phyloP scores from a whole-genome alignment of 2,113 vertebrate species.

The Callorhinus ursinus region DNA sequence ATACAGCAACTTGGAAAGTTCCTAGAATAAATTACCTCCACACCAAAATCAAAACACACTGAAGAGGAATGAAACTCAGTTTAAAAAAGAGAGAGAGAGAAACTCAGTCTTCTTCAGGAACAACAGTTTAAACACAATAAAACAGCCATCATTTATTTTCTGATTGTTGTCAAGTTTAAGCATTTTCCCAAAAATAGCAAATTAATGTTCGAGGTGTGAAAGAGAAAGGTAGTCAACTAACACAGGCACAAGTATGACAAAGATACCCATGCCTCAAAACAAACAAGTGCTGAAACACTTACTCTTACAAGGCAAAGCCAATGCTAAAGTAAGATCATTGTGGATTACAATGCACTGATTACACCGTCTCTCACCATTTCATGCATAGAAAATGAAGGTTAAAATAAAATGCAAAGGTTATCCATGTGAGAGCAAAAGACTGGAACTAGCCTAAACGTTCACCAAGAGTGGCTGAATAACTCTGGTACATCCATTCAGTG shows the following conservation, averaged over 20 bases:
- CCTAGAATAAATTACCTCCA: not conserved
- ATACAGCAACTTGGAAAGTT: not conserved
- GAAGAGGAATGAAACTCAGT: not conserved
- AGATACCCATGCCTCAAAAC: not conserved
- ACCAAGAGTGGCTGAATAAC: not conserved
- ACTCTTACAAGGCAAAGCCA: not conserved
- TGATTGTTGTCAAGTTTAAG: not conserved
- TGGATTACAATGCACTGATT: not conserved
- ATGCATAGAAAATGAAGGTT: not conserved
- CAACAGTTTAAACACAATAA: not conserved
- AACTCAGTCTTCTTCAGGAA: not conserved
- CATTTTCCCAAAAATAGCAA: not conserved
- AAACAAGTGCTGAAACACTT: not conserved
- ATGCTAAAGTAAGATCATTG: not conserved
- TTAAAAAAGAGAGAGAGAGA: not conserved
- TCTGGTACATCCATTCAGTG: not conserved
- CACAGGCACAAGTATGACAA: not conserved
- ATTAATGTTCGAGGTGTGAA: not conserved
- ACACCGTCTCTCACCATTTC: not conserved
- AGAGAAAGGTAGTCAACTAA: not conserved
- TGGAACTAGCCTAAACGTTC: not conserved
- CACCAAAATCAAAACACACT: conserved; percentile 15
- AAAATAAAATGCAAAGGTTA: not conserved
- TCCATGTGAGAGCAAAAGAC: not conserved
- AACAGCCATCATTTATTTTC: not conserved